phyloP scores from a whole-genome alignment of 2,113 vertebrate species.

The Rhinoptilus africanus region DNA sequence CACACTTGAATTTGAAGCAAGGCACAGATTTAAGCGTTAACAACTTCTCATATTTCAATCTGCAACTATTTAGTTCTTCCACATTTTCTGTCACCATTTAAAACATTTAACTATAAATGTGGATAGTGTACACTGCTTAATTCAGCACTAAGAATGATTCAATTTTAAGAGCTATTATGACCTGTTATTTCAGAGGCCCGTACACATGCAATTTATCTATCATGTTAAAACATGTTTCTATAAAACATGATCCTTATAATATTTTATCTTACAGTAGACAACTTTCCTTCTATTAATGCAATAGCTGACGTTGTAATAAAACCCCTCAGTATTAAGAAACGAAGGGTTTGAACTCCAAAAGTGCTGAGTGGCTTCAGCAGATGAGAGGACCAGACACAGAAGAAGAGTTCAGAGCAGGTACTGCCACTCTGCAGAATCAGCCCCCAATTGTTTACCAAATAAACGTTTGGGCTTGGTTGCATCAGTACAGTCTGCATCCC shows the following conservation, averaged over 20 bases:
- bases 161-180: conserved; percentile 35
- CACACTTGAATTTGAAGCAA: conserved; percentile 35
- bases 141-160: conserved; percentile 1
- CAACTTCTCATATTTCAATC: not conserved
- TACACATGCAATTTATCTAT: conserved; percentile 1
- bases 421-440: not conserved
- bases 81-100: not conserved
- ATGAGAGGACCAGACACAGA: not conserved
- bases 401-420: not conserved
- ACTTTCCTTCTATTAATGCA: not conserved
- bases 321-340: conserved; percentile 20
- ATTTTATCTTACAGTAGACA: not conserved
- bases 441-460: not conserved
- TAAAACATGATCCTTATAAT: not conserved
- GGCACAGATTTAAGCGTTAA: conserved; percentile 22
- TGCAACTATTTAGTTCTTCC: conserved; percentile 7
- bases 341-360: not conserved
- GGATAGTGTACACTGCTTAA: conserved; percentile 5
- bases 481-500: not conserved
- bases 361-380: not conserved
- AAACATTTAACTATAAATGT: conserved; percentile 22
- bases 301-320: not conserved
- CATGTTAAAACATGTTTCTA: conserved; percentile 13
- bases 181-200: conserved; percentile 45
- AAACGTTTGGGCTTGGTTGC: not conserved